Evolutionary conservation across 2,113 vertebrate genomes (phyloP).

Genomic region (Smithornis capensis): DNA sequence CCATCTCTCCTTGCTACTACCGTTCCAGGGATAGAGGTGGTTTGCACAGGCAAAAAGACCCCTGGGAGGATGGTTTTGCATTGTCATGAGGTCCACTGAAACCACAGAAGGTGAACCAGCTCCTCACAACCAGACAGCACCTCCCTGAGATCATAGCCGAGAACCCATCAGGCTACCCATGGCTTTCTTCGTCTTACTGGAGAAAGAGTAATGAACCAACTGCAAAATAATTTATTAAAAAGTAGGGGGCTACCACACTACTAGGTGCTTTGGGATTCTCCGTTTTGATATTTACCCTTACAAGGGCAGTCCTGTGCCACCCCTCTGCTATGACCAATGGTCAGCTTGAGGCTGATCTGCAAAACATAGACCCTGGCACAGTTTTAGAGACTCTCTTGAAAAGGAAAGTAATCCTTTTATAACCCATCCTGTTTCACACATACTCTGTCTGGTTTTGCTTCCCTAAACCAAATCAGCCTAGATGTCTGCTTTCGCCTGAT

Average conservation of each 20-base stretch:
- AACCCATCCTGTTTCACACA: not conserved
- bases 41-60: not conserved
- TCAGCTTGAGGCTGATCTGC: not conserved
- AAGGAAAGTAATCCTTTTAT: not conserved
- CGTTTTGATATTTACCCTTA: not conserved
- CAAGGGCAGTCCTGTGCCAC: not conserved
- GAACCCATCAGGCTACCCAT: accelerated
- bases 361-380: accelerated
- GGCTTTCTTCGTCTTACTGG: not conserved
- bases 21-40: accelerated
- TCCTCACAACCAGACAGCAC: not conserved
- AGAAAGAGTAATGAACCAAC: not conserved
- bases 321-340: not conserved
- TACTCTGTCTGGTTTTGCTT: not conserved
- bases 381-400: not conserved
- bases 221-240: not conserved
- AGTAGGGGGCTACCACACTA: not conserved
- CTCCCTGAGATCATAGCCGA: accelerated
- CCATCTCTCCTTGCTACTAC: not conserved
- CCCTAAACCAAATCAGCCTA: not conserved
- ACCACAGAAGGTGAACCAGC: not conserved
- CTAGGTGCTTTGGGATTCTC: not conserved
- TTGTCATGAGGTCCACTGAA: not conserved
- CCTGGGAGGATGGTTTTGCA: accelerated
- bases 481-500: not conserved